Base-by-base conservation (phyloP, 2,797 vertebrate species). In the Chelon auratus region DNA sequence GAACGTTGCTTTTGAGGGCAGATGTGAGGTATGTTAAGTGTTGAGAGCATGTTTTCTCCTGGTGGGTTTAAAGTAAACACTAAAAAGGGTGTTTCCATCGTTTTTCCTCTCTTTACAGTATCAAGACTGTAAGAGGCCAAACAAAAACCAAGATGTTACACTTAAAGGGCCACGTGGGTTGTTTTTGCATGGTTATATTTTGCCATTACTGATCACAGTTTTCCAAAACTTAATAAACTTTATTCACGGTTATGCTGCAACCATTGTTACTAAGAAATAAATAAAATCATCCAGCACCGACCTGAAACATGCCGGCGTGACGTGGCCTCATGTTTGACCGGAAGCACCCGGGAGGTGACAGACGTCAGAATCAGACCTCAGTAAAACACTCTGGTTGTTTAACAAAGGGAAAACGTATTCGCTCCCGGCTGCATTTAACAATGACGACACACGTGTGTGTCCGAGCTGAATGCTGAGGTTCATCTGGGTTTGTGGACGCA, bases 321-420 rank as follows among this genome's bases (percentile, higher is more conserved):
- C 22, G 18, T 39, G 2, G 15, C 40, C 39, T 11, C 3, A 8
- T 13, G 17, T 50, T 22, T 5, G 40, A 20, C 9, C 17, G 15
- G 47, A 47, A 43, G 15, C 3, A 22, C 10, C 9, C 20, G 13
- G 50, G 50, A 52, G 20, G 20, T 14, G 0, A 37, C 18, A 58
- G 5, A 42, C 15, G 18, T 56, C 13, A 48, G 24, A 51, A 53
- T 7, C 0, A 14, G 17, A 47, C 9, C 3, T 20, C 17, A 22
- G 18, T 18, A 18, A 36, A 57, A 24, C 9, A 7, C 10, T 47
- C 4, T 40, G 2, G 55, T 26, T 0, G 7, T 24, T 52, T 9
- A 7, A 47, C 1, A 22, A 55, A 58, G 55, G 69, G 66, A 72
- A 68, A 20, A 26, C 24, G 9, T 37, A 59, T 52, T 40, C 37